A percentile compares a stretch with the other conserved stretches of the same genome.
Conservation (phyloP, 2,888 invertebrate species). For the Lamellibrachia satsuma region DNA sequence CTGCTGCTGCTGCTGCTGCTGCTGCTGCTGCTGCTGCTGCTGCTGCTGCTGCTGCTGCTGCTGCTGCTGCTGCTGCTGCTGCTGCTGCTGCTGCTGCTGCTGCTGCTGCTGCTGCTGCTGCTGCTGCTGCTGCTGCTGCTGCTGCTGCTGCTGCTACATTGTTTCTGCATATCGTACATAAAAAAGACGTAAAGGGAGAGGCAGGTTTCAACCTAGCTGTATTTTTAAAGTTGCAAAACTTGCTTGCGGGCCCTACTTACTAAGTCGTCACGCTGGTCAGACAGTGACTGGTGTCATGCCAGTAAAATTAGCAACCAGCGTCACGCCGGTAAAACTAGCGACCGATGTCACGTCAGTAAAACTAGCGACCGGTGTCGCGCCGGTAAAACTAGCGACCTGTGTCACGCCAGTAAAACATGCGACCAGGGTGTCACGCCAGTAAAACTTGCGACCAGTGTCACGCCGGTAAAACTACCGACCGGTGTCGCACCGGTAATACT, state of each 20-base stretch:
- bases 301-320: too few relatives aligned
- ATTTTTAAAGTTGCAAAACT: neutral
- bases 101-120: neutral
- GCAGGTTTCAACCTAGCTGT: neutral
- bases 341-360: too few relatives aligned
- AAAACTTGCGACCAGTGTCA: too few relatives aligned
- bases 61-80: neutral
- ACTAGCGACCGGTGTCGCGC: too few relatives aligned
- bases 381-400: too few relatives aligned
- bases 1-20: neutral
- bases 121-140: neutral
- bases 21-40: neutral
- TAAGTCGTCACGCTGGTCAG: neutral
- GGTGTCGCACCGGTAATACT: neutral
- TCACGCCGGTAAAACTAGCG: too few relatives aligned
- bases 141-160: neutral
- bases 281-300: too few relatives aligned
- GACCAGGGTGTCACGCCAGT: too few relatives aligned
- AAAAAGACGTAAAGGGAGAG: neutral
- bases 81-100: neutral
- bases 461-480: too few relatives aligned
- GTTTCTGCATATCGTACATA: neutral
- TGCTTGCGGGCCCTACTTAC: neutral
- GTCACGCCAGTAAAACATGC: too few relatives aligned
- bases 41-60: neutral